Conservation (phyloP, 2,797 vertebrate species). For the Myotis pilosus region DNA sequence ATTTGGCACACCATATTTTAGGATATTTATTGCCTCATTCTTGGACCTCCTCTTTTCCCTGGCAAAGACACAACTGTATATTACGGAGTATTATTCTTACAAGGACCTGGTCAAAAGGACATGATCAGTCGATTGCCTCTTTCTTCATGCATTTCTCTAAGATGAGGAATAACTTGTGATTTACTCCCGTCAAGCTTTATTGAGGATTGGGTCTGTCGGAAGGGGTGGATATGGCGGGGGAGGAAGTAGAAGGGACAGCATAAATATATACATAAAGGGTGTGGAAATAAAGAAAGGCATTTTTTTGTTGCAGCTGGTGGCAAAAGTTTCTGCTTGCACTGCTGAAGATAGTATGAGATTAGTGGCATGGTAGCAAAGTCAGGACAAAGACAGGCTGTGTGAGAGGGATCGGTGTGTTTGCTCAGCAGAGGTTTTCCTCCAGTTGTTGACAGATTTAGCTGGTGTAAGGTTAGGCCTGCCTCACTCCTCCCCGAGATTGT, state of each 20-base stretch:
- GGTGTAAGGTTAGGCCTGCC: slow-evolving; percentile 75
- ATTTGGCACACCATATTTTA: slow-evolving; percentile 52
- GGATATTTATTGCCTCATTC: slow-evolving; percentile 52
- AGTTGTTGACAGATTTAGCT: slow-evolving; percentile 84
- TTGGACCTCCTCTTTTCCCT: background rate
- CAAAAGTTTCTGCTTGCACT: slow-evolving; percentile 77
- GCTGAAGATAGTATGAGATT: slow-evolving; percentile 82
- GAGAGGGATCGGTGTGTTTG: slow-evolving; percentile 80
- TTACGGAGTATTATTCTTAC: slow-evolving; percentile 14
- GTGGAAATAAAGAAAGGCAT: slow-evolving; percentile 76
- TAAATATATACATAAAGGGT: slow-evolving; percentile 80
- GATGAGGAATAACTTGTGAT: slow-evolving; percentile 5
- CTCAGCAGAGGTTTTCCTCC: slow-evolving; percentile 76
- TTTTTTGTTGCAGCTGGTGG: slow-evolving; percentile 79
- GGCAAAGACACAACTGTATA: background rate
- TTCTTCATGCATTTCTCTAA: background rate
- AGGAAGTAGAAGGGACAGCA: slow-evolving; percentile 67
- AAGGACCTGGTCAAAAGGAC: background rate
- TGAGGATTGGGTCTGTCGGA: slow-evolving; percentile 64
- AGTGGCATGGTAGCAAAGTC: slow-evolving; percentile 72
- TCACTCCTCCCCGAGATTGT: slow-evolving; percentile 77
- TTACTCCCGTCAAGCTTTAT: slow-evolving; percentile 62
- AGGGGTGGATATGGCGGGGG: slow-evolving; percentile 56
- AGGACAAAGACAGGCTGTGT: slow-evolving; percentile 84
- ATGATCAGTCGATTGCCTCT: background rate